Base-by-base conservation (phyloP, 2,797 vertebrate genomes). In the Steatocranus sp. region DNA sequence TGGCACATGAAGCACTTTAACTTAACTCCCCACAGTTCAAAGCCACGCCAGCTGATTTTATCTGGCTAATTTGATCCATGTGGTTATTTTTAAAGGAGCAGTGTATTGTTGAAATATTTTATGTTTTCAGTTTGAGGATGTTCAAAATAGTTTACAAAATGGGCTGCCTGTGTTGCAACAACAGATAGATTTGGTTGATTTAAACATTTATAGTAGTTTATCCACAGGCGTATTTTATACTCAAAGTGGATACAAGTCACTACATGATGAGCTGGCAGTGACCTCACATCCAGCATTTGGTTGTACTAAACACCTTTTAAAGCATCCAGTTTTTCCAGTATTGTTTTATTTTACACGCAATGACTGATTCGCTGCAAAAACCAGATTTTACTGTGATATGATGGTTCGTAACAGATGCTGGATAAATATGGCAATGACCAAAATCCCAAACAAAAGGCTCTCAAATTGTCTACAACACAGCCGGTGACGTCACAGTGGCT, bases 41-140 rank as follows among this genome's bases (percentile, higher is more conserved):
- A 80, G 20, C 53, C 38, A 41, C 76, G 14, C 12, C 54, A 50
- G 56, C 49, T 41, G 78, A 74, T 36, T 74, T 56, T 12, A 79
- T 70, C 61, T 1, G 7, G 11, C 10, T 84, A 5, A 79, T 73
- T 86, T 66, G 14, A 76, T 73, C 46, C 27, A 27, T 11, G 23
- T 75, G 25, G 10, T 68, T 27, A 25, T 14, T 66, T 27, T 38
- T 48, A 15, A 61, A 41, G 25, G 4, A 20, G 5, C 5, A 1
- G 30, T 17, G 1, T 25, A 23, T 3, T 43, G 66, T 43, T 43
- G 7, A 27, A 17, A 27, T n/a, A 51, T 11, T 27, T 54, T 53
- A 50, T 14, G 9, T 68, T 2, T 68, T 27, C 38, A 11, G 36
- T 43, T 20, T 25, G 63, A 68, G 6, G 38, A 43, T 68, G 12